phyloP scores from a whole-genome alignment of 2,113 vertebrate species.

The Falco punctatus region DNA sequence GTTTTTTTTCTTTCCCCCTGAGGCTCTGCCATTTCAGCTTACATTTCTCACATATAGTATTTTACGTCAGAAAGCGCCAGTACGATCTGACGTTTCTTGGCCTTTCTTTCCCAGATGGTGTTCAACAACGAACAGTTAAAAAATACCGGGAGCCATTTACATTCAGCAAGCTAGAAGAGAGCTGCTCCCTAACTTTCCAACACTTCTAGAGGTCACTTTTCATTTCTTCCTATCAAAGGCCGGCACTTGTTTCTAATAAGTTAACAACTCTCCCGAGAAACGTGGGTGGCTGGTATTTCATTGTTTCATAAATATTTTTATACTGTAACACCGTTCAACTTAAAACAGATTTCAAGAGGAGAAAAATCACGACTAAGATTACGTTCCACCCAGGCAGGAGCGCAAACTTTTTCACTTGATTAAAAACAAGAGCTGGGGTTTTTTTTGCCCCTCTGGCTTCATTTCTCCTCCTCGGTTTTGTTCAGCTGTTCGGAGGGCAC shows the following conservation, averaged over 20 bases:
- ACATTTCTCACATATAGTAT: background rate
- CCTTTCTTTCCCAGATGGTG: constrained; percentile 38
- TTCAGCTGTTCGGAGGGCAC: background rate
- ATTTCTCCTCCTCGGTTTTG: background rate
- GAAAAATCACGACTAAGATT: constrained; percentile 33
- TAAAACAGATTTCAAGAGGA: constrained; percentile 64
- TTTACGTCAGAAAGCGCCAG: background rate
- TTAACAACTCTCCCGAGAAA: constrained; percentile 79
- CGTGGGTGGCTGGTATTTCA: constrained; percentile 76
- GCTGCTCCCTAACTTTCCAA: constrained; percentile 74
- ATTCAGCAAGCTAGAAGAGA: constrained; percentile 46
- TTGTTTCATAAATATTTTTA: constrained; percentile 82
- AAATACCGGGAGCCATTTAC: constrained; percentile 49
- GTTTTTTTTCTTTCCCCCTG: background rate
- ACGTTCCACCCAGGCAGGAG: background rate
- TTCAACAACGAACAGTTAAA: background rate
- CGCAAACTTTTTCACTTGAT: constrained; percentile 23
- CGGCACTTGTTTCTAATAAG: constrained; percentile 78
- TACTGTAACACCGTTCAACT: constrained; percentile 68
- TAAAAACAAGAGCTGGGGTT: background rate
- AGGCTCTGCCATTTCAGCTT: constrained; percentile 31
- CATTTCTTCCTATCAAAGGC: constrained; percentile 77
- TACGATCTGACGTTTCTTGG: background rate
- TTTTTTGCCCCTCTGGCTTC: background rate
- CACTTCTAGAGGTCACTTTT: constrained; percentile 74